A percentile compares a stretch with the other conserved stretches of the same genome.
These are phyloP conservation scores for Clunio marinus DNA, from an alignment of 2,888 invertebrate genomes.

Conservation along the genomic window DNA sequence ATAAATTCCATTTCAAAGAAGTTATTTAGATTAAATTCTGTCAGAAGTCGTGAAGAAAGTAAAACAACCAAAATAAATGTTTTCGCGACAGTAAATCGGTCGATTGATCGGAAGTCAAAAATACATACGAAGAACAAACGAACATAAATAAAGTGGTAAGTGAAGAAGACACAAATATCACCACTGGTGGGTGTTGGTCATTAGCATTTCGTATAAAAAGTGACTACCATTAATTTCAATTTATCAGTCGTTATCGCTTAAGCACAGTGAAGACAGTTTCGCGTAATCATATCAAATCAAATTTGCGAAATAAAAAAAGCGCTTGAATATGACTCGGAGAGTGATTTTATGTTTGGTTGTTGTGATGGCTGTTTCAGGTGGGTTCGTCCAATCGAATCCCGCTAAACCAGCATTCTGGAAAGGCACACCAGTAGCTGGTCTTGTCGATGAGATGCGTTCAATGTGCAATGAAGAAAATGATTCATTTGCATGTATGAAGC, in stretches of 20 bases:
- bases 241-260: constrained; percentile 50
- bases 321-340: constrained; percentile 20
- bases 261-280: constrained; percentile 40
- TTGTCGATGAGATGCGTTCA: constrained; percentile 71
- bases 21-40: constrained; percentile 27
- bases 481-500: constrained; percentile 76
- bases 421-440: constrained; percentile 65
- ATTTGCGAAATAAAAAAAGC: neutral
- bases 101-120: constrained; percentile 8
- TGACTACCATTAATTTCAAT: constrained; percentile 51
- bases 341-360: constrained; percentile 52
- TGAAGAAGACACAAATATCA: neutral
- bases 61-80: neutral
- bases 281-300: too few species aligned
- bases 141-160: too few species aligned
- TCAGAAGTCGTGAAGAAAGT: neutral
- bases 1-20: constrained; percentile 27
- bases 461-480: constrained; percentile 72
- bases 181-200: constrained; percentile 15
- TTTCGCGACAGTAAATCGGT: neutral
- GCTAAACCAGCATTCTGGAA: constrained; percentile 66
- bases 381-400: constrained; percentile 59
- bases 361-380: constrained; percentile 53
- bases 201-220: constrained; percentile 48
- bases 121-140: neutral